Evolutionary conservation across 92 coral and sea anemone species (phyloP).

Genomic region (Parazoanthus swiftii): DNA sequence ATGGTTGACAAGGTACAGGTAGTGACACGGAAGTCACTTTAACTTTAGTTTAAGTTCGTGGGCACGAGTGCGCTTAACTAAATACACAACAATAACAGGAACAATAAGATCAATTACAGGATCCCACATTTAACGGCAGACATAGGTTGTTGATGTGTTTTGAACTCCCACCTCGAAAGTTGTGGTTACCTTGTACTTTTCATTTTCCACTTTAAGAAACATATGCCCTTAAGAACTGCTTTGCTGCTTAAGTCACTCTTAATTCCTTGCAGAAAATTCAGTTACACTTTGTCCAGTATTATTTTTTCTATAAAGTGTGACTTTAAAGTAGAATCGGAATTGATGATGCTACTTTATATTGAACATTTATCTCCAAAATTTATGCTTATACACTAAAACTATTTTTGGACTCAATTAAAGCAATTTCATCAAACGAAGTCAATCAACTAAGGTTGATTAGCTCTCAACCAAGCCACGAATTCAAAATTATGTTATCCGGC

Average conservation of each 20-base stretch:
- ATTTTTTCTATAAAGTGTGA: background rate
- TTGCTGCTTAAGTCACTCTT: background rate
- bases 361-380: background rate
- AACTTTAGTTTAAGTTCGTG: no score
- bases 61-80: no score
- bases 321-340: background rate
- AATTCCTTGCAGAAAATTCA: background rate
- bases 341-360: background rate
- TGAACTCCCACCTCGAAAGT: no score
- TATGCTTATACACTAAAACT: background rate
- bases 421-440: conserved; percentile 5
- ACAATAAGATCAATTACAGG: no score
- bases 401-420: conserved; percentile 3
- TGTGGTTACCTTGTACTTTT: background rate
- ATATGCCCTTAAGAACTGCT: background rate
- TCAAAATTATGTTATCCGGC: background rate
- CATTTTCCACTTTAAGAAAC: background rate
- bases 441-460: no score
- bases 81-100: no score
- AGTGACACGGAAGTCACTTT: no score
- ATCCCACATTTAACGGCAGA: no score
- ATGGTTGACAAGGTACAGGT: no score
- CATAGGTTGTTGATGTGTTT: no score
- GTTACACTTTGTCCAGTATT: background rate
- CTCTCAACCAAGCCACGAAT: background rate